Evolutionary conservation across 2,797 vertebrate genomes (phyloP).

Genomic region (Clarias fuscus): DNA sequence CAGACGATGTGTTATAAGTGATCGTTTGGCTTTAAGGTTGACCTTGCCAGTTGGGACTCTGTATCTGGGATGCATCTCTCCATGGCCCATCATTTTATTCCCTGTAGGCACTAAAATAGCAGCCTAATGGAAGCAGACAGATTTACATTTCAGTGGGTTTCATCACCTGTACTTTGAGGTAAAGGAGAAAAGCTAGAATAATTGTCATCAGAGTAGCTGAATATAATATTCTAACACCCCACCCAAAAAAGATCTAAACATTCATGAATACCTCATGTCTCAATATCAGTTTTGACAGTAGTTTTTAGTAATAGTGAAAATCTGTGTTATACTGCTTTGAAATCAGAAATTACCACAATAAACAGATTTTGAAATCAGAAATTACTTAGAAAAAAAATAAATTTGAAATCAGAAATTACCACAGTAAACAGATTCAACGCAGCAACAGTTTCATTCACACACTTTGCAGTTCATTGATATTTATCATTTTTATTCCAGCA

Average conservation of each 20-base stretch:
- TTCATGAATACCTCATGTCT: background rate
- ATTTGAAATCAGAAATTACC: background rate
- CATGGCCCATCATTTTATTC: background rate
- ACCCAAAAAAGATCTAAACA: no score
- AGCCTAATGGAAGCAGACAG: background rate
- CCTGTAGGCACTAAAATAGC: background rate
- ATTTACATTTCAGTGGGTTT: background rate
- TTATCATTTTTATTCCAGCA: conserved; percentile 79
- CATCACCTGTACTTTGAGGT: background rate
- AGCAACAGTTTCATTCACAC: conserved; percentile 32
- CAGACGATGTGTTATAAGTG: background rate
- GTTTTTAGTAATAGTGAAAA: background rate
- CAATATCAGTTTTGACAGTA: no score
- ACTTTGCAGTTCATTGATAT: conserved; percentile 66
- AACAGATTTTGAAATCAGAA: background rate
- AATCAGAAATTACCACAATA: background rate
- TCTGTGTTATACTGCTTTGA: background rate
- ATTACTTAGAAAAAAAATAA: no score
- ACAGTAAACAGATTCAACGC: background rate
- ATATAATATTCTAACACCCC: background rate
- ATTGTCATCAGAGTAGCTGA: background rate
- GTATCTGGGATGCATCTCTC: background rate
- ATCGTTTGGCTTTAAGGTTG: background rate
- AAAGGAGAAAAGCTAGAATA: background rate
- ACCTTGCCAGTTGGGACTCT: background rate